Conservation (phyloP, 1,140 invertebrate genomes). For the Zelostemma sp. region DNA sequence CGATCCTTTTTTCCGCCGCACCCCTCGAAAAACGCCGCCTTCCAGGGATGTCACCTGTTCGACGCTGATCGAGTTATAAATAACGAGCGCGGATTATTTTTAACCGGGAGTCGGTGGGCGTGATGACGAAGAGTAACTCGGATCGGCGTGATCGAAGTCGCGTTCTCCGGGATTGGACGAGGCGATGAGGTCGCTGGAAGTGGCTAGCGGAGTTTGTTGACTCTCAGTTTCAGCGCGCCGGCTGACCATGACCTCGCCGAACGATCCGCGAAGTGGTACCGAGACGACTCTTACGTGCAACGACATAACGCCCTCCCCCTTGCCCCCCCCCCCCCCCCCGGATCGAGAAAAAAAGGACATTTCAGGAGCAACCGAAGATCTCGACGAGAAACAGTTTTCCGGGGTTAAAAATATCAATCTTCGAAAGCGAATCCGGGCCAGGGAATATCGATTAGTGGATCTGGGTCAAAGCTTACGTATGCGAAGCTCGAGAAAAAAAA, state of each 20-base stretch:
- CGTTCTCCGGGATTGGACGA: conserved; percentile 54
- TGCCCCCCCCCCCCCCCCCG: not conserved
- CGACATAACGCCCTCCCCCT: not conserved
- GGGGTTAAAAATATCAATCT: conserved; percentile 61
- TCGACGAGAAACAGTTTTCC: too few species aligned
- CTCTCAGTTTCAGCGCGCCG: conserved; percentile 67
- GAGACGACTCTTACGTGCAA: conserved; percentile 46
- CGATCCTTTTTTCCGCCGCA: too few species aligned
- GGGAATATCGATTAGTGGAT: conserved; percentile 64
- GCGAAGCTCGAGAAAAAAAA: too few species aligned
- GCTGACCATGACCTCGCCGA: conserved; percentile 69
- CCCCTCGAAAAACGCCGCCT: too few species aligned
- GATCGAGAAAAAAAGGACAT: too few species aligned
- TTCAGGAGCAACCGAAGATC: too few species aligned
- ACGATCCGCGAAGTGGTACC: conserved; percentile 63
- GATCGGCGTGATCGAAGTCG: conserved; percentile 31
- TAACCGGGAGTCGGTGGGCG: conserved; percentile 8
- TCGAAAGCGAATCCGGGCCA: conserved; percentile 61
- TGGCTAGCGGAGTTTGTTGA: conserved; percentile 66
- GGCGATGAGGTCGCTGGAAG: conserved; percentile 31
- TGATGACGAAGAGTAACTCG: conserved; percentile 26
- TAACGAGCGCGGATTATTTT: not conserved
- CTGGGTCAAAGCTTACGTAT: conserved; percentile 61
- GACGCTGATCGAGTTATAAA: conserved; percentile 15
- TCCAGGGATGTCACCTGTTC: too few species aligned